Conservation (phyloP, 2,888 invertebrate species). For the Palloptera scutellata region DNA sequence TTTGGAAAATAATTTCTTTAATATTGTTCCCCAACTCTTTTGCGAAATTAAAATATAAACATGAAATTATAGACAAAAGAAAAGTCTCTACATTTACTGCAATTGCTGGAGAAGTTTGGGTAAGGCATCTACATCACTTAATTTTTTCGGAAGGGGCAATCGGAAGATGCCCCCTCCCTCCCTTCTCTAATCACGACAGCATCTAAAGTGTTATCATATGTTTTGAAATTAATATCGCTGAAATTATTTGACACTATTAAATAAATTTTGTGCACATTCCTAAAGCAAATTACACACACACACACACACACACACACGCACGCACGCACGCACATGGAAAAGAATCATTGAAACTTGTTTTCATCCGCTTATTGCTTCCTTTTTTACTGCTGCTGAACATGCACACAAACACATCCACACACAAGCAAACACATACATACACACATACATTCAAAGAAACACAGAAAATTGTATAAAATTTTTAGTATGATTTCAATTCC, state of each 20-base stretch:
- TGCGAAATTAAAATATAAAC: no score
- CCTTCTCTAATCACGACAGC: no score
- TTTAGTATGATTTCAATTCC: slow-evolving; percentile 31
- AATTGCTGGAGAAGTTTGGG: no score
- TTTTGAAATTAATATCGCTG: neutral
- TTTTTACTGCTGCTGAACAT: neutral
- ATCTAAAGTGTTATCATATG: neutral
- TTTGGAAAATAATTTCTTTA: no score
- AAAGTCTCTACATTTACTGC: no score
- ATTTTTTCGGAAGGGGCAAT: no score
- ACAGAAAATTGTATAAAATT: slow-evolving; percentile 26
- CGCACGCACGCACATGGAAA: neutral
- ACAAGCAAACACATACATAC: neutral
- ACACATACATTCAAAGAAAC: neutral
- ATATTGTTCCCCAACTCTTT: no score
- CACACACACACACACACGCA: neutral
- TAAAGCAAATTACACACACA: neutral
- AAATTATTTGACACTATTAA: neutral
- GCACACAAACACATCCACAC: neutral
- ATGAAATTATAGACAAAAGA: no score
- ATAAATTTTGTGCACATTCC: neutral
- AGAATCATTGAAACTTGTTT: neutral
- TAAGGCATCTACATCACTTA: no score
- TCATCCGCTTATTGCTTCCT: no score
- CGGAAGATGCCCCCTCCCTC: no score